A percentile compares a stretch with the other conserved stretches of the same genome.
Conservation (phyloP, 2,888 invertebrate genomes). For the Cyclophora punctaria region DNA sequence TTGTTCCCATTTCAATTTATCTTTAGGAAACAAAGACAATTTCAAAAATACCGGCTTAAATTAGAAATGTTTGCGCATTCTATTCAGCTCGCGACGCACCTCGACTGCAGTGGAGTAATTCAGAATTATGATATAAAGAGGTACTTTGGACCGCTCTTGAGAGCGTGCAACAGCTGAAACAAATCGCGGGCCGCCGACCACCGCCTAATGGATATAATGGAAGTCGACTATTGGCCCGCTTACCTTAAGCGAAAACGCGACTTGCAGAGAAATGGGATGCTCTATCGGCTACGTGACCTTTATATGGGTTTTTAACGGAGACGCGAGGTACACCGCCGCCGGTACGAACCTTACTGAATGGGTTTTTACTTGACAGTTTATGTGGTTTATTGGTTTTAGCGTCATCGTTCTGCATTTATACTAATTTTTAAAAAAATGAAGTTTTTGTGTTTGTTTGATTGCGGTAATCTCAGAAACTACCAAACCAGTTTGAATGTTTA, state of each 20-base stretch:
- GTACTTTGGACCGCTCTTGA: constrained; percentile 43
- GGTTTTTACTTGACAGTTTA: no score
- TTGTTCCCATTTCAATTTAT: no score
- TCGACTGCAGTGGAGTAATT: constrained; percentile 30
- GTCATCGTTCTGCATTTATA: no score
- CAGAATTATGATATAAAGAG: constrained; percentile 52
- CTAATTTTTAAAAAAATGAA: no score
- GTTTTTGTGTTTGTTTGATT: no score
- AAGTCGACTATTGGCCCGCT: constrained; percentile 37
- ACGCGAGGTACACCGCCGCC: constrained; percentile 9
- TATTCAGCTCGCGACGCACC: constrained; percentile 16
- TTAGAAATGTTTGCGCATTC: constrained; percentile 18
- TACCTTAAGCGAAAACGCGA: constrained; percentile 46
- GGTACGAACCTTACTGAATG: constrained; percentile 7
- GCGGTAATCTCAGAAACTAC: no score
- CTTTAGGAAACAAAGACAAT: not conserved
- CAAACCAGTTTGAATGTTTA: no score
- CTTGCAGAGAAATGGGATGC: constrained; percentile 28
- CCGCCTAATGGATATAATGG: constrained; percentile 46
- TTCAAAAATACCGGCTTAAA: constrained; percentile 1
- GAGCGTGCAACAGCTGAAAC: constrained; percentile 51
- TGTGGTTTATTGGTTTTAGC: no score
- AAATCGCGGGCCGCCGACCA: constrained; percentile 42
- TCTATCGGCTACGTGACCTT: constrained; percentile 16
- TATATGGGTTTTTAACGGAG: constrained; percentile 22